Base-by-base conservation (phyloP, 2,797 vertebrate genomes). In the Enteromius unitaeniatus region DNA sequence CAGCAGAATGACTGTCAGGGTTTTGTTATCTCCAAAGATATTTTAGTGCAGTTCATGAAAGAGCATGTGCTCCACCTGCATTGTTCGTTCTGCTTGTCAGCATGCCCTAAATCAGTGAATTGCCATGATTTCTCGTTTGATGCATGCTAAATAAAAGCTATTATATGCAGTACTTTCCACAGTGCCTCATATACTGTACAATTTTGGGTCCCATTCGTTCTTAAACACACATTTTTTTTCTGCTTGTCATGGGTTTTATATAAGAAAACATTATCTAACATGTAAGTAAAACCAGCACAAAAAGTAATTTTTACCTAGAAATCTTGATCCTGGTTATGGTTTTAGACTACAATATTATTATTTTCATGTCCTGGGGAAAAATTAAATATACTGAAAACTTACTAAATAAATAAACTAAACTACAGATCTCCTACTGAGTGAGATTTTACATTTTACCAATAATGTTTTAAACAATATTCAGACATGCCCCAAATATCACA, bases 1-100 rank as follows among this genome's bases (percentile, higher is more conserved):
- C 26, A 73, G 60, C 40, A 62, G 53, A 81, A 70, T n/a, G 51
- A 51, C 78, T 55, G 64, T n/a, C 60, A 53, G 37, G 11, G 51
- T 68, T 55, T 68, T 69, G 31, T 40, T 68, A 19, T 51, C 49
- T 34, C 23, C 17, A 31, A 37, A 49, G 13, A 10, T n/a, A 14
- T 53, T 69, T 55, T 6, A 69, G 5, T 13, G 64, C 49, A 26
- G 28, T 40, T 67, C 11, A 51, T 67, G 11, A 37, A 53, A 60
- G n/a, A 34, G 26, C 3, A 10, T 73, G 26, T 28, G 42, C 28
- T 81, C 21, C 58, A 40, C 58, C 14, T 74, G 58, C 58, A 26
- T 37, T 74, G 28, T 64, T 42, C 73, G 13, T 34, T 81, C 23
- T 73, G 17, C 28, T 60, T 81, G 19, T 55, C 53, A 81, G 55